Base-by-base conservation (phyloP, 2,113 vertebrate genomes). In the Pitta sordida region DNA sequence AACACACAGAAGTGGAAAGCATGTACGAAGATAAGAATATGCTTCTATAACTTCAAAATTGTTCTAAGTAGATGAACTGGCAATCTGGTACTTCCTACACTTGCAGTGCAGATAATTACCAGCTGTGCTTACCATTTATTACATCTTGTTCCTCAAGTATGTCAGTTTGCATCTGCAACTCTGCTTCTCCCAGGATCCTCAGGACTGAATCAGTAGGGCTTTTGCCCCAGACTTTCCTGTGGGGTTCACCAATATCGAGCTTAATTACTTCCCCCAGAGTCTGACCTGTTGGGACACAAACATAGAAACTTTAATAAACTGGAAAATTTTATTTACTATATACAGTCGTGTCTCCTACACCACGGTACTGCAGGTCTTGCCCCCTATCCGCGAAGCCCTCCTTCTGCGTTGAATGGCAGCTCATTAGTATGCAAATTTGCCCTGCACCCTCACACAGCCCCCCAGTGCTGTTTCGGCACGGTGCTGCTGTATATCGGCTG, bases 81-180 rank as follows among this genome's bases (percentile, higher is more conserved):
- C 56, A 39, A 68, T 49, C 46, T 80, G 46, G 41, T 46, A 78
- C 29, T 55, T 64, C 20, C 23, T 71, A 24, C 29, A 24, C 32
- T n/a, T 34, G 36, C 48, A 81, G 55, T 7, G 26, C 63, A 93
- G 75, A 27, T 32, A 83, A 48, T 46, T 34, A 71, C 15, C 41
- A 55, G 12, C 79, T 91, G n/a, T 69, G 9, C 97, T 98, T 91
- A 98, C 98, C 97, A 73, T 65, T 96, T 75, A 58, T 78, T 84
- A 94, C 43, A 62, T 96, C 94, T 85, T 91, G 74, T 4, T 96
- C 97, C 87, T 98, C 98, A n/a, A 99, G 94, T 29, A 97, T 83
- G 93, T 98, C 98, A 1, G 98, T 99, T 84, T 98, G 98, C 37
- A 98, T 97, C 92, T 99, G 98, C 76, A 99, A 97, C 80, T 99